A percentile compares a stretch with the other conserved stretches of the same genome.
phyloP scores from a whole-genome alignment of 2,113 vertebrate genomes.

The Equus przewalskii region DNA sequence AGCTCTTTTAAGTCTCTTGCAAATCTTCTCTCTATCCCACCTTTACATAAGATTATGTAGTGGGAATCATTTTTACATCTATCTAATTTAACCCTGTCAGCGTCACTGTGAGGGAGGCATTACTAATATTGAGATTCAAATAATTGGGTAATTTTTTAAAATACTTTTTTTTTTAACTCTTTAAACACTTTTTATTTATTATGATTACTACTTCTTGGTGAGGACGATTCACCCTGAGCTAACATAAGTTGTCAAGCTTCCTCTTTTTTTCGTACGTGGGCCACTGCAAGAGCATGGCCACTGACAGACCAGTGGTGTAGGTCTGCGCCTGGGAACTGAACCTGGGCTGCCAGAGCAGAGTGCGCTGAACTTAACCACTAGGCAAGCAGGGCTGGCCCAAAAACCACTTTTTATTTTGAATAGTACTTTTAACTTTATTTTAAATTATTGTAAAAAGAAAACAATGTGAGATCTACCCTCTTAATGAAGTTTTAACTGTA shows the following conservation, averaged over 20 bases:
- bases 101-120: background rate
- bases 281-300: too few species aligned
- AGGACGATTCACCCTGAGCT: too few species aligned
- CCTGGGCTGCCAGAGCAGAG: too few species aligned
- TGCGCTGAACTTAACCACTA: too few species aligned
- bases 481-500: background rate
- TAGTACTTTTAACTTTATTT: background rate
- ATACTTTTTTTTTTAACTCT: background rate
- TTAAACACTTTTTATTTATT: background rate
- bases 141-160: background rate
- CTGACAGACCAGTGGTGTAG: too few species aligned
- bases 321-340: too few species aligned
- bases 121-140: background rate
- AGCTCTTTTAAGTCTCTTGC: background rate
- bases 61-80: background rate
- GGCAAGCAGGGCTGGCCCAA: background rate
- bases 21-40: background rate
- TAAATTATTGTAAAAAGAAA: background rate
- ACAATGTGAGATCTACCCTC: background rate
- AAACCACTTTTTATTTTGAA: background rate
- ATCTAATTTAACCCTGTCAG: background rate
- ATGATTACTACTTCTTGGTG: too few species aligned
- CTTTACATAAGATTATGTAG: background rate
- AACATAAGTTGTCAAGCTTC: too few species aligned
- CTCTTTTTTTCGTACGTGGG: too few species aligned